These are phyloP conservation scores for Scolanthus callimorphus DNA, from an alignment of 92 coral and sea anemone species.

Conservation along the genomic window DNA sequence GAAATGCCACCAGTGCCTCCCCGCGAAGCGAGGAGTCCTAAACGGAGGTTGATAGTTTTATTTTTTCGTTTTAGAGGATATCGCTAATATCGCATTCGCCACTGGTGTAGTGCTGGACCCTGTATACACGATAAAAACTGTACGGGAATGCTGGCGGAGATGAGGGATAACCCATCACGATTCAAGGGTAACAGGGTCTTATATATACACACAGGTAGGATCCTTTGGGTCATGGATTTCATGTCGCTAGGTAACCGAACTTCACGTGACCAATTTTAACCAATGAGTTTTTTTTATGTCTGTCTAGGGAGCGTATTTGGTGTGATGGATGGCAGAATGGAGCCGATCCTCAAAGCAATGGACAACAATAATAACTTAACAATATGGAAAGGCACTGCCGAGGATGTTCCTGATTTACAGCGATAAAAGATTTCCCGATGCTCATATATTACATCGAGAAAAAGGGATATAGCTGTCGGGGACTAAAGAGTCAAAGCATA, in stretches of 20 bases:
- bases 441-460: too few relatives aligned
- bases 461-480: too few relatives aligned
- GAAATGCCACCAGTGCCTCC: too few relatives aligned
- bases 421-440: too few relatives aligned
- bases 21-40: too few relatives aligned
- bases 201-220: slow-evolving; percentile 72
- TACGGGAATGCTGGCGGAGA: slow-evolving; percentile 83
- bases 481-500: too few relatives aligned
- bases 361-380: slow-evolving; percentile 7
- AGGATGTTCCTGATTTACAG: slow-evolving; percentile 3
- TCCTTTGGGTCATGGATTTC: too few relatives aligned
- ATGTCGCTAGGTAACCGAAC: too few relatives aligned
- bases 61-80: slow-evolving; percentile 47
- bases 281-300: background rate
- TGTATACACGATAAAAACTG: slow-evolving; percentile 69
- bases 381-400: slow-evolving; percentile 23
- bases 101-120: slow-evolving; percentile 83
- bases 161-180: slow-evolving; percentile 60
- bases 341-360: slow-evolving; percentile 8
- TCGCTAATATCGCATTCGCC: slow-evolving; percentile 47
- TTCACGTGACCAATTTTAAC: background rate
- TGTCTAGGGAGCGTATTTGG: slow-evolving; percentile 63
- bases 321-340: slow-evolving; percentile 59
- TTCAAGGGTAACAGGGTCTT: slow-evolving; percentile 70
- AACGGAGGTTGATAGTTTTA: too few relatives aligned